phyloP scores from a whole-genome alignment of 1,140 invertebrate genomes.

The Caenorhabditis tropicalis region DNA sequence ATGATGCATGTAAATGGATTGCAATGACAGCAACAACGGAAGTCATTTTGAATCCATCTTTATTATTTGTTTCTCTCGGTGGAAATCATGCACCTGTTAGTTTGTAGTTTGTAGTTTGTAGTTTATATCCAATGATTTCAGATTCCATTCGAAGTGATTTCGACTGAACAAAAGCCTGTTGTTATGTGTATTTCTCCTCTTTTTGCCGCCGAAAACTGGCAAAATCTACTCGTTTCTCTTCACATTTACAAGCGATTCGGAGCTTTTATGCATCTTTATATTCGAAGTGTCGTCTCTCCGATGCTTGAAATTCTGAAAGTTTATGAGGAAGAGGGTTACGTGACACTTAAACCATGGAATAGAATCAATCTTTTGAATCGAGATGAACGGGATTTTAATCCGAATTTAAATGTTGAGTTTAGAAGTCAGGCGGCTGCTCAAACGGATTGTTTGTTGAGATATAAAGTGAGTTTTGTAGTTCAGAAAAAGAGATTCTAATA shows the following conservation, averaged over 20 bases:
- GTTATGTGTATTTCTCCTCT: conserved; percentile 47
- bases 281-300: conserved; percentile 43
- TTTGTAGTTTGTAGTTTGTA: background rate
- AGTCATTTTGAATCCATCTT: background rate
- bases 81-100: background rate
- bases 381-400: conserved; percentile 36
- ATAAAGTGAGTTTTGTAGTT: conserved; percentile 7
- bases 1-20: conserved; percentile 26
- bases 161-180: background rate
- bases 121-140: background rate
- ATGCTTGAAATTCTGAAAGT: conserved; percentile 31
- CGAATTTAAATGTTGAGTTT: conserved; percentile 49
- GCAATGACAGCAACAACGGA: conserved; percentile 13
- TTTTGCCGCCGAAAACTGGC: conserved; percentile 49
- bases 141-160: conserved; percentile 28
- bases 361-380: conserved; percentile 22
- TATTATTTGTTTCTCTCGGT: background rate
- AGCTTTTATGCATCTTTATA: conserved; percentile 42
- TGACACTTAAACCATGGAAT: conserved; percentile 44
- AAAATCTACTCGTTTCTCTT: background rate
- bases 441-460: conserved; percentile 50
- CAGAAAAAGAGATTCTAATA: background rate
- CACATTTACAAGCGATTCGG: conserved; percentile 50
- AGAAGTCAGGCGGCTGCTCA: conserved; percentile 48
- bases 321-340: conserved; percentile 48